Evolutionary conservation across 2,797 vertebrate species (phyloP), one percentile per base, ranked within the genome.

Genomic region (Lates japonicus): DNA sequence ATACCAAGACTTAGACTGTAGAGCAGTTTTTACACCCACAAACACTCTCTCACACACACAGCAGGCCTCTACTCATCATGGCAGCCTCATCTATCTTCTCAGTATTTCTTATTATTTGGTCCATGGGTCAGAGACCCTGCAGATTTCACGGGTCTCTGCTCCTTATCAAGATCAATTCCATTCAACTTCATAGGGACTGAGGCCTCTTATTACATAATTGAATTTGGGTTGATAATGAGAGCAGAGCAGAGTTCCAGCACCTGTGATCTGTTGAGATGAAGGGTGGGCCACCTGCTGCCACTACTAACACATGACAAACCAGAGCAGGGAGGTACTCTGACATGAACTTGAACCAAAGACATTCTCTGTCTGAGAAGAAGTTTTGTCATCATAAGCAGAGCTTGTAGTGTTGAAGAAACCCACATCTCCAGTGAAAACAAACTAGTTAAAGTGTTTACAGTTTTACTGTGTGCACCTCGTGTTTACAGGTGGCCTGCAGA

Each of bases 101-200:
- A 58, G 78, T 86, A 78, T 85, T 88, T 93, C 89, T 88, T 89
- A 92, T 90, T 93, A 91, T 91, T 90, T 94, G 92, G 84, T 92
- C 90, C 84, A 81, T 78, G 88, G 90, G 88, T 91, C 87, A 80
- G 80, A 88, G 87, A 81, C 88, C 86, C 89, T 82, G 84, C 81
- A 90, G 90, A 92, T 93, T 93, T 93, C 91, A 92, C 19, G 78
- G 90, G 63, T 90, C 84, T 84, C 86, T 92, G 90, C 87, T 90
- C 85, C 87, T 94, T 87, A 91, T 94, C 91, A 87, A 92, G 91
- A 93, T 93, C 92, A 89, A 91, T 93, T 90, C 85, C 39, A 86
- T 90, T 93, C 84, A 90, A 76, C 89, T 89, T 92, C 81, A 80
- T 80, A 81, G 79, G 70, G 84, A 78, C 86, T 74, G 63, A 83